A percentile compares a stretch with the other conserved stretches of the same genome.
phyloP scores from a whole-genome alignment of 2,113 vertebrate species.

The Mungos mungo region DNA sequence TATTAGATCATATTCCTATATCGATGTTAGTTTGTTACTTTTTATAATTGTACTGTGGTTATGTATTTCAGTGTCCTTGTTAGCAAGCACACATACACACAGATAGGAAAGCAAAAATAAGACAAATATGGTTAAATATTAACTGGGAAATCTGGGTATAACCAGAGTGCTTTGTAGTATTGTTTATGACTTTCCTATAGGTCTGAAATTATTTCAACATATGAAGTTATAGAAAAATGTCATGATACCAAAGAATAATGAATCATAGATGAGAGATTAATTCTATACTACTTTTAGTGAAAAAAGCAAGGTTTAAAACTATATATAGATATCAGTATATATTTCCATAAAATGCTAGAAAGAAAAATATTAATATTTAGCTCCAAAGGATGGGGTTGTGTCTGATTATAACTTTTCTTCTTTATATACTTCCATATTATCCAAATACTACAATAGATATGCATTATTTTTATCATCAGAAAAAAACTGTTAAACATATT shows the following conservation, averaged over 20 bases:
- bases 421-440: conserved; percentile 28
- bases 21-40: neutral
- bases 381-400: neutral
- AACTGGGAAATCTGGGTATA: neutral
- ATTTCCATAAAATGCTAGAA: neutral
- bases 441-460: neutral
- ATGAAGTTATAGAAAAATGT: neutral
- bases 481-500: conserved; percentile 30
- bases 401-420: conserved; percentile 35
- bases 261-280: neutral
- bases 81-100: neutral
- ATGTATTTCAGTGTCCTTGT: neutral
- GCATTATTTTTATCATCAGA: conserved; percentile 47
- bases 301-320: neutral
- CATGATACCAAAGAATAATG: neutral
- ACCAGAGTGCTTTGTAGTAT: neutral
- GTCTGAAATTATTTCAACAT: conserved; percentile 36
- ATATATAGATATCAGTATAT: neutral
- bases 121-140: neutral
- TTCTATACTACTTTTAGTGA: neutral
- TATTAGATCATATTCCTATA: neutral
- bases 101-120: neutral
- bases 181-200: neutral
- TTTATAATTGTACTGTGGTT: neutral
- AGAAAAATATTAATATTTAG: conserved; percentile 8